Evolutionary conservation across 2,113 vertebrate species (phyloP).

Genomic region (Halcyon senegalensis): DNA sequence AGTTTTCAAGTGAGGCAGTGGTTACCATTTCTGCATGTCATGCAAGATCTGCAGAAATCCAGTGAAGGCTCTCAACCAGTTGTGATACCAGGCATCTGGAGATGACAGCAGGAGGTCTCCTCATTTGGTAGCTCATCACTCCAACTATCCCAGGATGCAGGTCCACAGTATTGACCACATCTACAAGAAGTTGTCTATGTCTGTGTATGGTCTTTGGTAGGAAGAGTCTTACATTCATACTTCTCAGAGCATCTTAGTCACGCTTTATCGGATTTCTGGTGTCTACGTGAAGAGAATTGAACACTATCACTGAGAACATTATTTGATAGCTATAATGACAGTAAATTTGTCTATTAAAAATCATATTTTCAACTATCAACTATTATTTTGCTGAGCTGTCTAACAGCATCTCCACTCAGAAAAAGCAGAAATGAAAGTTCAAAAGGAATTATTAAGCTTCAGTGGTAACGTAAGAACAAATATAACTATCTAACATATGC

Average conservation of each 20-base stretch:
- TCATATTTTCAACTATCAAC: neutral
- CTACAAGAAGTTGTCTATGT: neutral
- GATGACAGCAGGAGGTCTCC: neutral
- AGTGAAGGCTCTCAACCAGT: accelerated
- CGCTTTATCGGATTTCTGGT: neutral
- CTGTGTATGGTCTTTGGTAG: neutral
- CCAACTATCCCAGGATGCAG: neutral
- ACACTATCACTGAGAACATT: neutral
- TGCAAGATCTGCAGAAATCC: neutral
- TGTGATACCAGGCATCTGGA: neutral
- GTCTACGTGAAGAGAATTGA: neutral
- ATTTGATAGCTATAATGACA: neutral
- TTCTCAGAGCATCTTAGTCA: neutral
- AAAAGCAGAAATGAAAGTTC: neutral
- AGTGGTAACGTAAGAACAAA: neutral
- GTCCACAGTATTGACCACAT: accelerated
- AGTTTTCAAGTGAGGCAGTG: neutral
- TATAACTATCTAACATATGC: neutral
- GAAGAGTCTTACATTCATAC: neutral
- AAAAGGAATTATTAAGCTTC: neutral
- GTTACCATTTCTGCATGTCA: neutral
- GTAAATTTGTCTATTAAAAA: neutral
- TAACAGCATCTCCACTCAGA: neutral
- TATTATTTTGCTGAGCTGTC: neutral
- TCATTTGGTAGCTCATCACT: accelerated